Evolutionary conservation across 2,888 invertebrate species (phyloP).

Genomic region (Eupithecia vulgata): DNA sequence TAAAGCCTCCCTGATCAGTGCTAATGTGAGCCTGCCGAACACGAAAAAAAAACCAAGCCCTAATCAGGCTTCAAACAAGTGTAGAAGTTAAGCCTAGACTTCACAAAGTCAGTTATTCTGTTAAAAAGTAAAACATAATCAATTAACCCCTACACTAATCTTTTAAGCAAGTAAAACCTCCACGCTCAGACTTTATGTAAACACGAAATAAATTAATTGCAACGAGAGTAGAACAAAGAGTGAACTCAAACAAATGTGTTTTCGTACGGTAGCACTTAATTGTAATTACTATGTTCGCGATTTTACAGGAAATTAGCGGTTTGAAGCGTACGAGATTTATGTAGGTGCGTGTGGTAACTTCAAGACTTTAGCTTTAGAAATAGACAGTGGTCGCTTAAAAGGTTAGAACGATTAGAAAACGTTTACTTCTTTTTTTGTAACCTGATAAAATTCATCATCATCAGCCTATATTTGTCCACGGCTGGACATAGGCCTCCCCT

Average conservation of each 20-base stretch:
- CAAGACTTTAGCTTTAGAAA: neutral
- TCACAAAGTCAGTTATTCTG: neutral
- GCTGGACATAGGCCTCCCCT: no score
- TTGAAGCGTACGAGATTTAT: slow-evolving; percentile 3
- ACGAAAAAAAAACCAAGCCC: no score
- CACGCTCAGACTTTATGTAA: slow-evolving; percentile 9
- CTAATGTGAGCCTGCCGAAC: no score
- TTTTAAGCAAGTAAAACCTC: neutral
- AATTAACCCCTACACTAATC: neutral
- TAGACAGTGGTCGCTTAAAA: neutral
- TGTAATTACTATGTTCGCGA: slow-evolving; percentile 6
- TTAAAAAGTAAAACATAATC: neutral
- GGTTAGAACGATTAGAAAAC: neutral
- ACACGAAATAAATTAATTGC: slow-evolving; percentile 28
- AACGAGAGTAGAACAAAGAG: slow-evolving; percentile 18
- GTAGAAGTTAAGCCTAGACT: neutral
- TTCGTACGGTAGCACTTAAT: slow-evolving; percentile 12
- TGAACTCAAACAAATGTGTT: slow-evolving; percentile 25
- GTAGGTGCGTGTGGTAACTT: neutral
- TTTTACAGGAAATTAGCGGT: neutral
- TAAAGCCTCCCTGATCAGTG: no score
- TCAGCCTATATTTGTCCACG: no score
- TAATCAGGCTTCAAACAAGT: no score
- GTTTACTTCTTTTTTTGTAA: neutral
- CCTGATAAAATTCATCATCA: no score